Evolutionary conservation across 2,888 invertebrate species (phyloP), one percentile per base, ranked within the genome.

Genomic region (Hypena proboscidalis): DNA sequence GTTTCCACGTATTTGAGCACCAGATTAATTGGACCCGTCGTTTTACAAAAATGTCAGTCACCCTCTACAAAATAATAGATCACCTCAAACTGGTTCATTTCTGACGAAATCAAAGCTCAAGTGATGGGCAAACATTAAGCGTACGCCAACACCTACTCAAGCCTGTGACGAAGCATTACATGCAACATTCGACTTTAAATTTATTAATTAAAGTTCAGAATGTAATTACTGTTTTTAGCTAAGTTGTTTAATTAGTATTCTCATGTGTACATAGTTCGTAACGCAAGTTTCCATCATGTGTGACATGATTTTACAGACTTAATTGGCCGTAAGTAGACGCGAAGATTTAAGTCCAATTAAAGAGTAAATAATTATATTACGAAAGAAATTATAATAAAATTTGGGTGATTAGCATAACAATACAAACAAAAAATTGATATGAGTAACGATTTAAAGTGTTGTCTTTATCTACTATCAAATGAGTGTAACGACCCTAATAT

Each of bases 21-120:
- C 67, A 72, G 30, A 34, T 14, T 52, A 49, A 22, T 31, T 7
- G 41, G 63, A 59, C 7, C 64, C 26, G 5, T 7, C 13, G 3
- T 15, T 14, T 17, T 21, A 17, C 31, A 9, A 21, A n/a, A 35
- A 53, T 27, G 13, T 29, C 26, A 43, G 30, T 48, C 40, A 13
- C 22, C 13, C 6, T 34, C 27, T 19, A 21, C 30, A 38, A 17
- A 36, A 29, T 48, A 36, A 53, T 39, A 37, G 63, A 36, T 67
- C 67, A 50, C 39, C 22, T 54, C 59, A 67, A 8, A 43, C 17
- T 65, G 68, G 76, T 36, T 31, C 26, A 22, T 39, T 62, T 58
- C 58, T 68, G 61, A 67, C 60, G 69, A 74, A 77, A 76, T 70
- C 64, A 70, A 70, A 72, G 66, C 70, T 69, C 58, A 58, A 70